Evolutionary conservation across 2,888 invertebrate genomes (phyloP), one percentile per base, ranked within the genome.

Genomic region (Mimachlamys varia): DNA sequence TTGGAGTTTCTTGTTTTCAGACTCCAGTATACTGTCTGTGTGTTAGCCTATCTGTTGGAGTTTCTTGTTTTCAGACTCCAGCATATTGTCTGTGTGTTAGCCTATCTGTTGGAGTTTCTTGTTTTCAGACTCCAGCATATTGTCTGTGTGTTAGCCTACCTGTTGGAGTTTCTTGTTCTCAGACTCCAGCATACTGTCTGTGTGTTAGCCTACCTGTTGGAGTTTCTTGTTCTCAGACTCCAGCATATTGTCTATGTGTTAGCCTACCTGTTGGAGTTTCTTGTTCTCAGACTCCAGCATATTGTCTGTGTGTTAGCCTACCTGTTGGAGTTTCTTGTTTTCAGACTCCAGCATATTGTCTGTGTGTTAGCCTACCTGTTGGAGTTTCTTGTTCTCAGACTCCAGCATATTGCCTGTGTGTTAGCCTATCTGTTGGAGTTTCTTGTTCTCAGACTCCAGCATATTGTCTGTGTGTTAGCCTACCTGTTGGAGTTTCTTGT

Each of bases 211-310:
- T 95, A 96, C 96, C 95, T 94, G 95, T 89, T 95, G 93, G 22
- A 96, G 93, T 90, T 95, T 95, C 44, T 92, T 91, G 92, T 96
- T 96, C 90, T 96, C 95, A 90, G 95, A 95, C 89, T 96, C 96
- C 38, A 96, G 90, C 89, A 95, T 91, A 27, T 94, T 93, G n/a
- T n/a, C n/a, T n/a, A n/a, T n/a, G n/a, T n/a, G n/a, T n/a, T n/a
- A n/a, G n/a, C n/a, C n/a, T 91, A 96, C 96, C 95, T 94, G 95
- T 89, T 95, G 93, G 22, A 96, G 93, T 90, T 95, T 95, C 44
- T 92, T 91, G 92, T 96, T 96, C 90, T 96, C 95, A 90, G 95
- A 95, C 89, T 96, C 96, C 38, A 96, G 90, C 89, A 95, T 91
- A 27, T 94, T 93, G 49, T 96, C 91, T 22, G 95, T 44, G 92